Conservation (phyloP, 2,888 invertebrate species). For the Heliconius cydno region DNA sequence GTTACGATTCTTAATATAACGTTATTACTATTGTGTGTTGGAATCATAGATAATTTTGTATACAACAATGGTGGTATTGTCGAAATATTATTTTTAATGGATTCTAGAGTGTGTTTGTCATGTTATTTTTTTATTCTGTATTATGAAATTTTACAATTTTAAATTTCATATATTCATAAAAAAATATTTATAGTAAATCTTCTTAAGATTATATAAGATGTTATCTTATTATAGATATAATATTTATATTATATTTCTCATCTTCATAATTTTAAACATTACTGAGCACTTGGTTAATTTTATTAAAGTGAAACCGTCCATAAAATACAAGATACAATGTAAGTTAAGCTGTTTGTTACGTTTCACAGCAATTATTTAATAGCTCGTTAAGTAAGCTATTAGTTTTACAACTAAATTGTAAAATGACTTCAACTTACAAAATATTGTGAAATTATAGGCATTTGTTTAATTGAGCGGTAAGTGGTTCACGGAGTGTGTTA, state of each 20-base stretch:
- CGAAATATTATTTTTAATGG: constrained; percentile 11
- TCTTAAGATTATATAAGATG: too few relatives aligned
- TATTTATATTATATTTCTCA: too few relatives aligned
- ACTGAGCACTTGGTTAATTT: not conserved
- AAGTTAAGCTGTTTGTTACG: constrained; percentile 3
- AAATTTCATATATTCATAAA: too few relatives aligned
- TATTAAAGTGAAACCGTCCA: not conserved
- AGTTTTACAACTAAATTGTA: not conserved
- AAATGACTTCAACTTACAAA: not conserved
- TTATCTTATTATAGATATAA: too few relatives aligned
- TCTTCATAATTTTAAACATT: too few relatives aligned
- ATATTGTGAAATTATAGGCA: not conserved
- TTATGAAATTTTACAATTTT: too few relatives aligned
- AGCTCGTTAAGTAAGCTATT: not conserved
- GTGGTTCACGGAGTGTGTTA: not conserved
- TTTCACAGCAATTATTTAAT: not conserved
- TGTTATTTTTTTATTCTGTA: not conserved
- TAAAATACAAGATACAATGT: constrained; percentile 13
- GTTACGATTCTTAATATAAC: constrained; percentile 34
- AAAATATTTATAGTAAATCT: too few relatives aligned
- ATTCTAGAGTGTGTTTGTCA: not conserved
- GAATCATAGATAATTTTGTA: constrained; percentile 8
- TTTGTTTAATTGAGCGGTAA: too few relatives aligned
- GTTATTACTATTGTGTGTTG: constrained; percentile 15
- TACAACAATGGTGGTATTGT: constrained; percentile 19